Evolutionary conservation across 2,888 invertebrate species (phyloP), one percentile per base, ranked within the genome.

Genomic region (Ypsolopha scabrella): DNA sequence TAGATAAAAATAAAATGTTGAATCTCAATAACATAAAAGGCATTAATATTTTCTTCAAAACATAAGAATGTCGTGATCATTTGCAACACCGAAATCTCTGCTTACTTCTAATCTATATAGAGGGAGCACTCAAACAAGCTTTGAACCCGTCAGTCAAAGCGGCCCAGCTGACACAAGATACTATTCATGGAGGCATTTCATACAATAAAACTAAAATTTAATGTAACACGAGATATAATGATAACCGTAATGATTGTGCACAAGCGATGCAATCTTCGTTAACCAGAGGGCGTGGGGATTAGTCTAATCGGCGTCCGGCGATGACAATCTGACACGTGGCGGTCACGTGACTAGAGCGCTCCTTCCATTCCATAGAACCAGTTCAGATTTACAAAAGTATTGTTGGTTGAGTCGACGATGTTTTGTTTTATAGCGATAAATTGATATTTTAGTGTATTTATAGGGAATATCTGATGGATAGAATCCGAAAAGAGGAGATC

Each of bases 301-400:
- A 79, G 70, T 59, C 73, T 83, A 83, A 85, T 85, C 83, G 79
- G 72, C 60, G 68, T 68, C 14, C 70, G 75, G 75, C 73, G 82
- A 83, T 82, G 85, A 80, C 77, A 82, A 83, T 85, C 83, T 64
- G 68, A 50, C 76, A 62, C 75, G 78, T 70, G 72, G 52, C 52
- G 1, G 39, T 39, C 41, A 35, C 51, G 37, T 13, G 41, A 34
- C 33, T 35, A 24, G 24, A 37, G 35, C 37, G 48, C 48, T 13
- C 11, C 10, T 37, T 35, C 24, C 4, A 24, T 24, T 24, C 24
- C 24, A 24, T 2, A n/a, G n/a, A n/a, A n/a, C n/a, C n/a, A 4
- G 24, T 24, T 24, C 24, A 24, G 24, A 24, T 24, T 24, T 24
- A 4, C 24, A 24, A 24, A 24, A 24, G 2, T 24, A 24, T 24